Evolutionary conservation across 2,888 invertebrate species (phyloP), one percentile per base, ranked within the genome.

Genomic region (Plagodis dolabraria): DNA sequence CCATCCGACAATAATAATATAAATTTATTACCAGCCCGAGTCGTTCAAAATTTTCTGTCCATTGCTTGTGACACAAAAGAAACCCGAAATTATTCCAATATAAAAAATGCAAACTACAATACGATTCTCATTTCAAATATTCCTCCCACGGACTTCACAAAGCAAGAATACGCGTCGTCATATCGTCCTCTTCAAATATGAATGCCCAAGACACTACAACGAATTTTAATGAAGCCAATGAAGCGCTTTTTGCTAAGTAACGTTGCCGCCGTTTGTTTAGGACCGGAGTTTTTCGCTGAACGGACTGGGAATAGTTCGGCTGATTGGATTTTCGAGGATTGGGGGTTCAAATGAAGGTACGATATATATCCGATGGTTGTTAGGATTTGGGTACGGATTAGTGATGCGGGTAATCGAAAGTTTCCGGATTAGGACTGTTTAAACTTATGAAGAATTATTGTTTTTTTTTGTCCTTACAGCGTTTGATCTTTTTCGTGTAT

Each of bases 221-320:
- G 73, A 74, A 79, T 82, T 79, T 79, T 83, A 83, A 82, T 80
- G 77, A 80, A 70, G 51, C 57, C 1, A 22, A 22, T 22, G 22
- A 22, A 22, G 22, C 22, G 22, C 22, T 53, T 63, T 79, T 77
- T 79, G 76, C 78, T 57, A 69, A 68, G 74, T 72, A 80, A 76
- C 76, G 75, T 60, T 36, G 72, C 70, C 67, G 58, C 47, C 47
- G 80, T 83, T 82, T 81, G 77, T 74, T 83, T 79, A 83, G 83
- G 83, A 76, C 62, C 57, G 53, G 46, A 56, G 66, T 77, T 80
- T 81, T 81, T 78, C 67, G 73, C 75, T 73, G 73, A 76, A 67
- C 65, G 57, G 65, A 60, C 65, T 36, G 52, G 33, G 33, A 73
- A 74, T 76, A 77, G 77, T 77, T 70, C 42, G 58, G 54, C 59